Conservation (phyloP, 2,113 vertebrate species). For the Psophia crepitans region DNA sequence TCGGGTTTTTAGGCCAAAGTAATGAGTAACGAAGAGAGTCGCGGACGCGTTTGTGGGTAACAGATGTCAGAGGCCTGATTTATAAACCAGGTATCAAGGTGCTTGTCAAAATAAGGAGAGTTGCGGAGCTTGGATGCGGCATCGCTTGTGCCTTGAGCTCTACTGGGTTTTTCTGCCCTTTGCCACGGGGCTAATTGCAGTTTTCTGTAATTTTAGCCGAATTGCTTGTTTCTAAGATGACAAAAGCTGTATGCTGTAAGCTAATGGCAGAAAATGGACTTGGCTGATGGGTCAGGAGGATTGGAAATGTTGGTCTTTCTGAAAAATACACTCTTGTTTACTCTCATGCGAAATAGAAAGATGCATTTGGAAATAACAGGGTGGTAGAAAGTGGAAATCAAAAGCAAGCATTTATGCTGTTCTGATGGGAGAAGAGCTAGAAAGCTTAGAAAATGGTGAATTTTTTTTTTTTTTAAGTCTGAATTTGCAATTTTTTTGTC, state of each 20-base stretch:
- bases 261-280: background rate
- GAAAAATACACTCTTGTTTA: background rate
- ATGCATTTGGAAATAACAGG: background rate
- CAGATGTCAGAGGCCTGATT: background rate
- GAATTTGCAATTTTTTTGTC: background rate
- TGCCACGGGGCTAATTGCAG: background rate
- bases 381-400: background rate
- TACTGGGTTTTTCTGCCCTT: background rate
- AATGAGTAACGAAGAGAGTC: background rate
- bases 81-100: background rate
- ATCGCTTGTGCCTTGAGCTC: background rate
- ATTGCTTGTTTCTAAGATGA: background rate
- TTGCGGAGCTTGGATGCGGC: background rate
- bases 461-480: background rate
- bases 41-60: rapidly evolving
- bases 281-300: background rate
- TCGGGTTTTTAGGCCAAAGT: background rate
- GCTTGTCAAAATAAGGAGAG: background rate
- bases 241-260: rapidly evolving
- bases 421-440: background rate
- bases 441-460: background rate
- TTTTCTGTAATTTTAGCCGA: background rate
- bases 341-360: background rate
- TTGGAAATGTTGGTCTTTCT: background rate
- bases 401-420: background rate